A percentile compares a stretch with the other conserved stretches of the same genome.
These are phyloP conservation scores for Percina caprodes DNA, from an alignment of 2,113 vertebrate genomes.

Conservation along the genomic window DNA sequence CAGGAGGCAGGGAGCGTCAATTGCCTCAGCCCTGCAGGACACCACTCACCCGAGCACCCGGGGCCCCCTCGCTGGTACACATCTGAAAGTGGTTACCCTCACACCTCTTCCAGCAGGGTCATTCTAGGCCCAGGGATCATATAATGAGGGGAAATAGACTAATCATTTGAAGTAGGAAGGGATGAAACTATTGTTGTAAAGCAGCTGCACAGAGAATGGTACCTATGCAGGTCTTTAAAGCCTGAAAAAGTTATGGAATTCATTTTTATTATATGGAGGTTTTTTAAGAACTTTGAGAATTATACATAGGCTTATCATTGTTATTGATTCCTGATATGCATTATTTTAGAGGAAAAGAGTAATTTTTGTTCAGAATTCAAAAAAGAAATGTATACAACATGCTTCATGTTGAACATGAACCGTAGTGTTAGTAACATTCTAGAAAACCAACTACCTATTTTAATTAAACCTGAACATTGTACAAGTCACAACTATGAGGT, in stretches of 20 bases:
- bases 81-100: slow-evolving; percentile 84
- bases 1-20: slow-evolving; percentile 66
- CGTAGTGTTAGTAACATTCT: not conserved
- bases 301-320: not conserved
- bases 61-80: slow-evolving; percentile 67
- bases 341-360: not conserved
- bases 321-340: not conserved
- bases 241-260: not conserved
- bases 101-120: slow-evolving; percentile 79
- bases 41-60: slow-evolving; percentile 28
- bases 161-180: slow-evolving; percentile 74
- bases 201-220: slow-evolving; percentile 28
- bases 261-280: not conserved
- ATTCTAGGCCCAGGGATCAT: slow-evolving; percentile 64
- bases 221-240: slow-evolving; percentile 27
- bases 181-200: slow-evolving; percentile 74
- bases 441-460: not conserved
- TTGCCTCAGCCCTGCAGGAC: slow-evolving; percentile 66
- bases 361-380: not conserved
- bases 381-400: not conserved
- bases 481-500: not conserved
- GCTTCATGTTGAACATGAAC: not conserved
- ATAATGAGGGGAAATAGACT: slow-evolving; percentile 80
- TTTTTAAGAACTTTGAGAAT: not conserved
- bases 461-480: not conserved